Conservation (phyloP, 2,797 vertebrate genomes). For the Centroberyx gerrardi region DNA sequence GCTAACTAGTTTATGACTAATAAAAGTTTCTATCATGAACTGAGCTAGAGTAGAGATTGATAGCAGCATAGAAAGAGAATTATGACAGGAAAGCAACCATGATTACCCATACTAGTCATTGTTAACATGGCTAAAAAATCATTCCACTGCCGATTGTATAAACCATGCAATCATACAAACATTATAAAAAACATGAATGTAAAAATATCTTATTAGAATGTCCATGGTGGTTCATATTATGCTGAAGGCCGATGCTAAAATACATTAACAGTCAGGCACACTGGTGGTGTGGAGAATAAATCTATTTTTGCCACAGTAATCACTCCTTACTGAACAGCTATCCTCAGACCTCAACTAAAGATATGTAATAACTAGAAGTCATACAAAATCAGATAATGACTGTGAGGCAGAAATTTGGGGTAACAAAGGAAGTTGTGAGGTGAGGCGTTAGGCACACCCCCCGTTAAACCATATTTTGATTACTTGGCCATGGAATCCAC, state of each 20-base stretch:
- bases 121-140: neutral
- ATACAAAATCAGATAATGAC: neutral
- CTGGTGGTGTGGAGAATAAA: neutral
- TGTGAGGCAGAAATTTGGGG: conserved; percentile 1
- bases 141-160: neutral
- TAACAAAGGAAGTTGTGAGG: neutral
- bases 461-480: neutral
- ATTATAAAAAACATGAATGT: neutral
- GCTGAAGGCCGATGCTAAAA: neutral
- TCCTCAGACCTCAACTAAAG: neutral
- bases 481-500: neutral
- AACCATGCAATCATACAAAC: neutral
- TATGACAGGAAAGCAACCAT: no score
- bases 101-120: no score
- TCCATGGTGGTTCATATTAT: neutral
- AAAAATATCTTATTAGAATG: neutral
- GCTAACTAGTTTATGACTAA: conserved; percentile 19
- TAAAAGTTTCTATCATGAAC: conserved; percentile 28
- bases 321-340: neutral
- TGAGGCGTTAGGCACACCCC: no score
- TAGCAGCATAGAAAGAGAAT: neutral
- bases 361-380: neutral
- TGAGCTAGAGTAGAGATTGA: conserved; percentile 14
- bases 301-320: neutral
- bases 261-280: neutral